Percentiles rank a stretch among this genome's conserved stretches.
Conservation (phyloP, 2,888 invertebrate genomes). For the Dolichomitus sp. region DNA sequence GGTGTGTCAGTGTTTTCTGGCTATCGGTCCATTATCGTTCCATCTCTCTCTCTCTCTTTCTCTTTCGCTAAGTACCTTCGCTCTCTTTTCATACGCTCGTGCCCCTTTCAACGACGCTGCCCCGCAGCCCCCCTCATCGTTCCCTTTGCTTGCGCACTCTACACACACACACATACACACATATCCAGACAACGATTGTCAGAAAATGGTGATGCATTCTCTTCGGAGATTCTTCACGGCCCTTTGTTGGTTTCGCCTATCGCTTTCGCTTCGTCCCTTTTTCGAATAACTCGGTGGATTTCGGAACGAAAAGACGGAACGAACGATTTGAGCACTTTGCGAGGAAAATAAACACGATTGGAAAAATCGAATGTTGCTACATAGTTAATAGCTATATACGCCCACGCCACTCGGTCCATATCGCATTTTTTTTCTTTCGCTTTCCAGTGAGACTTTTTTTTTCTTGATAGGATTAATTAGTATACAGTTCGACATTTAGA, state of each 20-base stretch:
- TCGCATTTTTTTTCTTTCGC: constrained; percentile 27
- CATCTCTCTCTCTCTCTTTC: constrained; percentile 41
- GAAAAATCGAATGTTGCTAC: constrained; percentile 41
- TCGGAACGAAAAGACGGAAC: background rate
- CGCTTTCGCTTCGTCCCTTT: background rate
- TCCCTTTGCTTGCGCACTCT: constrained; percentile 49
- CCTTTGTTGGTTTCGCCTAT: constrained; percentile 34
- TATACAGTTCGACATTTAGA: background rate
- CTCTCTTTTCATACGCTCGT: constrained; percentile 37
- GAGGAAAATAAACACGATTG: background rate
- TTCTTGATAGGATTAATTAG: background rate
- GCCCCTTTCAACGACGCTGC: constrained; percentile 57
- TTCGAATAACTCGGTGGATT: background rate
- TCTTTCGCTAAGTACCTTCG: constrained; percentile 38
- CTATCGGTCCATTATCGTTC: constrained; percentile 37
- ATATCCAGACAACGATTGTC: constrained; percentile 72
- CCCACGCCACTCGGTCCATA: constrained; percentile 56
- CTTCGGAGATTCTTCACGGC: constrained; percentile 6
- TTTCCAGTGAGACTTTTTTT: background rate
- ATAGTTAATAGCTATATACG: constrained; percentile 27
- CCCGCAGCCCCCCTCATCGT: constrained; percentile 61
- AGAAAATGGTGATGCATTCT: constrained; percentile 81
- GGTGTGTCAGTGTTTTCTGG: constrained; percentile 79
- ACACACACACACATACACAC: constrained; percentile 31
- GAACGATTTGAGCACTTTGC: background rate